phyloP scores from a whole-genome alignment of 2,113 vertebrate species.

The Meleagris gallopavo region DNA sequence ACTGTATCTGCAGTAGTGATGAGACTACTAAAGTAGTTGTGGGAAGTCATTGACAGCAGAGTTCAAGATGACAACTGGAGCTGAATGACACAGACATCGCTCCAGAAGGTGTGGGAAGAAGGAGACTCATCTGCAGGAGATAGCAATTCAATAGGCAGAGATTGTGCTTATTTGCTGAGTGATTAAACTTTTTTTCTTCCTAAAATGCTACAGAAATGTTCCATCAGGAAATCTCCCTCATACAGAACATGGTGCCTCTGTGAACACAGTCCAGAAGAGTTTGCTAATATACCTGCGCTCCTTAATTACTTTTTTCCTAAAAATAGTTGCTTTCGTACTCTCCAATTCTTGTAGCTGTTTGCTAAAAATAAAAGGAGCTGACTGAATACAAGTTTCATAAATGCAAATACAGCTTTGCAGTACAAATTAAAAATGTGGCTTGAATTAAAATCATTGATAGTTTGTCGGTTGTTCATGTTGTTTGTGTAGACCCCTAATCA shows the following conservation, averaged over 20 bases:
- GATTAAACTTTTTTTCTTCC: not conserved
- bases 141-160: not conserved
- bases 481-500: conserved; percentile 19
- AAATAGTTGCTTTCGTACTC: not conserved
- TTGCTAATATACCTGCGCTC: not conserved
- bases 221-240: not conserved
- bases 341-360: not conserved
- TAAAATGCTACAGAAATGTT: not conserved
- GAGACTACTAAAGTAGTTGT: accelerated
- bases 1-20: not conserved
- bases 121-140: not conserved
- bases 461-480: conserved; percentile 8
- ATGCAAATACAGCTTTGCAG: not conserved
- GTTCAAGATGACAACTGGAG: not conserved
- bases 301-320: not conserved
- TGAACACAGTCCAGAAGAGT: not conserved
- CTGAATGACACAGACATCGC: accelerated
- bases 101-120: not conserved
- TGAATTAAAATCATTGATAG: not conserved
- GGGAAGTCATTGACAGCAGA: accelerated
- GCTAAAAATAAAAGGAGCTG: not conserved
- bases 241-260: not conserved
- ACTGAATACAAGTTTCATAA: not conserved
- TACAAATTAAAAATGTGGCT: not conserved
- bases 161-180: not conserved